These are phyloP conservation scores for Protonemura montana DNA, from an alignment of 2,888 invertebrate genomes.

Conservation along the genomic window DNA sequence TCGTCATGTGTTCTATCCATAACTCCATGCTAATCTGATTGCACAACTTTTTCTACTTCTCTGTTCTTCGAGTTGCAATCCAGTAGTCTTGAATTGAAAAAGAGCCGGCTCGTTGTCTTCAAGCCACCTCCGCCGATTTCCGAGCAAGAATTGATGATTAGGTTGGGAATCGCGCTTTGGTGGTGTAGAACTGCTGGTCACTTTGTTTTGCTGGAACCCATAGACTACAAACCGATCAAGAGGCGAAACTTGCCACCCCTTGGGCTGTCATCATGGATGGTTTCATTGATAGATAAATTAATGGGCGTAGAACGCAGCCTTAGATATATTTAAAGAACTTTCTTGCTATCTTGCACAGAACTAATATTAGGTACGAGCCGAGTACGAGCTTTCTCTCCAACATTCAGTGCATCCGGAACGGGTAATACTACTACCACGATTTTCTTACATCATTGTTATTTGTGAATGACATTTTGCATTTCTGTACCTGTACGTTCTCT, in stretches of 20 bases:
- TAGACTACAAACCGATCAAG: too few relatives aligned
- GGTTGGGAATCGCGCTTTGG: too few relatives aligned
- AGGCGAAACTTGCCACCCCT: not conserved
- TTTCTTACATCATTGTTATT: not conserved
- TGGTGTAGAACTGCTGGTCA: too few relatives aligned
- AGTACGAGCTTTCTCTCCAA: not conserved
- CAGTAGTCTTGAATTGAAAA: not conserved
- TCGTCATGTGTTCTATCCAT: not conserved
- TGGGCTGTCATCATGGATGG: not conserved
- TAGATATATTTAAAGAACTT: constrained; percentile 7
- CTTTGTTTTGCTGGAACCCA: too few relatives aligned
- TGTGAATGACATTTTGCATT: not conserved
- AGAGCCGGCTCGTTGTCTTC: too few relatives aligned
- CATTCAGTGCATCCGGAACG: constrained; percentile 1
- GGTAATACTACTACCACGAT: not conserved
- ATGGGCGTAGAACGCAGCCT: not conserved
- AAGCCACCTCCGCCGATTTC: too few relatives aligned
- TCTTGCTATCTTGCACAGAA: not conserved
- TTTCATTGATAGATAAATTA: not conserved
- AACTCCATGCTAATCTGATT: not conserved
- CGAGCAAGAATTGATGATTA: too few relatives aligned
- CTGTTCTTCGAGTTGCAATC: not conserved
- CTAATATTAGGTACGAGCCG: not conserved
- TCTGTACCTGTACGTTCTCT: not conserved
- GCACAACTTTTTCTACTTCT: not conserved